Percentiles rank a stretch among this genome's conserved stretches.
These are phyloP conservation scores for Lontra canadensis DNA, from an alignment of 2,113 vertebrate genomes.

Conservation along the genomic window DNA sequence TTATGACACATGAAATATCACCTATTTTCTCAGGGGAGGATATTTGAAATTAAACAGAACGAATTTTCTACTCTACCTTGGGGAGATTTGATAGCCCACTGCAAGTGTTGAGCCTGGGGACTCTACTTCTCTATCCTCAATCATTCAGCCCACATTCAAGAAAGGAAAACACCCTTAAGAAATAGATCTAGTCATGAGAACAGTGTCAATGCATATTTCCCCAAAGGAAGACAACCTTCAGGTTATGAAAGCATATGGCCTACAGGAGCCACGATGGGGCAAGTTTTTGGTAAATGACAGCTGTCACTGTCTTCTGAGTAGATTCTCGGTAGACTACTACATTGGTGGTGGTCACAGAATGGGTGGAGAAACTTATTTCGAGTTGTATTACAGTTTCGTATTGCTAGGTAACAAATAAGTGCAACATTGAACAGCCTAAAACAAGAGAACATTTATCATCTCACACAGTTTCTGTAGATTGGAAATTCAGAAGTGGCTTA, in stretches of 20 bases:
- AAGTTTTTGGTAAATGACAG: not conserved
- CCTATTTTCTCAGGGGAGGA: not conserved
- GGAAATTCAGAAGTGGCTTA: not conserved
- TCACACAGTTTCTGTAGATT: not conserved
- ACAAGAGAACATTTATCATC: not conserved
- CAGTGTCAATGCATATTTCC: not conserved
- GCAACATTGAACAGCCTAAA: not conserved
- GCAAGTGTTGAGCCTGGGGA: not conserved
- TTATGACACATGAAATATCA: not conserved
- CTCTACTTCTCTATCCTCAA: not conserved
- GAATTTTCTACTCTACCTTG: not conserved
- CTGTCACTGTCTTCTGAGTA: not conserved
- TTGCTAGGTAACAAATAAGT: not conserved
- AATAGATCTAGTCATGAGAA: not conserved
- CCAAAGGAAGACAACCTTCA: not conserved
- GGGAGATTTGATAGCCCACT: not conserved
- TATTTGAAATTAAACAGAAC: slow-evolving; percentile 21
- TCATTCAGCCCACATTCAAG: not conserved
- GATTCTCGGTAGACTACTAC: not conserved
- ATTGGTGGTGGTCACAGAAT: not conserved
- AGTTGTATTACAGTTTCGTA: not conserved
- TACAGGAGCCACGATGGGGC: not conserved
- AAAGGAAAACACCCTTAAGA: not conserved
- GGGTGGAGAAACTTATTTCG: not conserved
- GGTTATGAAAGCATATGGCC: not conserved